Evolutionary conservation across 2,113 vertebrate genomes (phyloP), one percentile per base, ranked within the genome.

Genomic region (Salvelinus fontinalis): DNA sequence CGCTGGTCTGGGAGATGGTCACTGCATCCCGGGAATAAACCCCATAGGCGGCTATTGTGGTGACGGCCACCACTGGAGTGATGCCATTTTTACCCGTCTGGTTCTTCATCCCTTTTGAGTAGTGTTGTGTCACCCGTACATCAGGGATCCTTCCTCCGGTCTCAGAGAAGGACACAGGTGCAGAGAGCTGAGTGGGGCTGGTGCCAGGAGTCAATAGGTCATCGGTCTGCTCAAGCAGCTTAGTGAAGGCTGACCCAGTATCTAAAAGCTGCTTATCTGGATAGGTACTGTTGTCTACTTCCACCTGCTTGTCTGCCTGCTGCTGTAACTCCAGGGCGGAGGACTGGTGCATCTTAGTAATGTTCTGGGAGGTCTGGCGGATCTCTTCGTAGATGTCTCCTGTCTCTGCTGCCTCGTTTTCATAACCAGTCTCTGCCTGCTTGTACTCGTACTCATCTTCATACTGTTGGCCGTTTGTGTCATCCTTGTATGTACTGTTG

Each of bases 51-150:
- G 90, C 93, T 3, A 90, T 88, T 0, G 95, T 93, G 0, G 94
- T 94, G 73, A 94, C 91, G 0, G 85, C 90, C 75, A 80, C 90
- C 67, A 84, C 70, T 2, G 93, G 88, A 81, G 93, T 91, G 27
- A 96, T 93, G 0, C 90, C 93, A 80, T 91, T 91, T 0, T 94
- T 93, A 27, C 93, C 76, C 34, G 93, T 90, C 81, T 95, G 96
- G 78, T 92, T 87, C 88, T 93, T 96, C 77, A 93, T 85, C n/a
- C 90, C 96, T 86, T 93, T 93, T 73, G 94, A 93, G 81, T 97
- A 99, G 84, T 99, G 97, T 85, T 99, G 98, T 18, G 97, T 99
- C 72, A 99, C 96, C 8, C 93, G 90, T 18, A 99, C 98, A 48
- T 99, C 97, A 0, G 97, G 97, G 84, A 99, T 95, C 24, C 91